These are phyloP conservation scores for Porites australiensis DNA, from an alignment of 64 coral and sea anemone genomes.

Conservation along the genomic window DNA sequence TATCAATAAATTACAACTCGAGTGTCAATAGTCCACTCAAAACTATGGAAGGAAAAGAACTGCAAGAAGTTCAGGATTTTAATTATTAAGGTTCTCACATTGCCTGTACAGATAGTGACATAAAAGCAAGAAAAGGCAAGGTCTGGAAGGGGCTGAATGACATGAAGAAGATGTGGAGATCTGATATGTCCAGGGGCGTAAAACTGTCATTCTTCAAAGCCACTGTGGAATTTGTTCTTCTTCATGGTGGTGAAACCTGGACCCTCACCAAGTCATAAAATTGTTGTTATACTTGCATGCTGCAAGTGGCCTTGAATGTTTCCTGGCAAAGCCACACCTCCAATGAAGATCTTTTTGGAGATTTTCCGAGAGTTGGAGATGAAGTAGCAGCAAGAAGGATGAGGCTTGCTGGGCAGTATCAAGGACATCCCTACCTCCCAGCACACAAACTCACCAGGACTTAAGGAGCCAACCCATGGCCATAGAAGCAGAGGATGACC, in stretches of 20 bases:
- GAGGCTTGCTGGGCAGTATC: no score
- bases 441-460: no score
- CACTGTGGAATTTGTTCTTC: neutral
- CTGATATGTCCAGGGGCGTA: neutral
- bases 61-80: neutral
- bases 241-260: conserved; percentile 12
- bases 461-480: neutral
- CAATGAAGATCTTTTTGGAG: neutral
- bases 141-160: conserved; percentile 37
- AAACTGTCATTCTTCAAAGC: neutral
- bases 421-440: no score
- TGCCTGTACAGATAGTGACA: neutral
- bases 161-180: conserved; percentile 3
- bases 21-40: neutral
- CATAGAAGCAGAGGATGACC: neutral
- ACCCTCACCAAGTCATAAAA: neutral
- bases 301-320: neutral
- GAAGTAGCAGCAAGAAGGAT: no score
- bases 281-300: neutral
- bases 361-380: no score
- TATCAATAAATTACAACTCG: neutral
- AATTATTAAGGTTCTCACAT: neutral
- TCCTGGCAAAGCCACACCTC: neutral
- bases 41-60: conserved; percentile 1
- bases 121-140: neutral